Percentiles rank a stretch among this genome's conserved stretches.
These are phyloP conservation scores for Lepilemur ruficaudatus DNA, from an alignment of 2,797 vertebrate species.

Conservation along the genomic window DNA sequence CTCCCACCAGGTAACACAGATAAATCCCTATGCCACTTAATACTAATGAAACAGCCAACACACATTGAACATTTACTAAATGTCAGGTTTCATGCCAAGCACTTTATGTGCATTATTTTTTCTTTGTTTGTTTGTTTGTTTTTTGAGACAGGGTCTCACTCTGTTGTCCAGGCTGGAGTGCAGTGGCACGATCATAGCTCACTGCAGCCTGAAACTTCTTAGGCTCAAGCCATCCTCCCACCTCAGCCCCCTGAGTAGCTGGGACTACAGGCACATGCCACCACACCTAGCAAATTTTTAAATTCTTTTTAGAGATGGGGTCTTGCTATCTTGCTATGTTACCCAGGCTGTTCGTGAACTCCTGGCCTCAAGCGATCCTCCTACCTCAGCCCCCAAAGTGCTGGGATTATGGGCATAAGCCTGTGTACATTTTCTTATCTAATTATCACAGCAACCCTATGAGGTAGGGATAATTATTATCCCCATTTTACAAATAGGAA, in stretches of 20 bases:
- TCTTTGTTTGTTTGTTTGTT: neutral
- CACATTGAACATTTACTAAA: neutral
- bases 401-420: neutral
- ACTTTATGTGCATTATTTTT: neutral
- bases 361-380: neutral
- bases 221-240: neutral
- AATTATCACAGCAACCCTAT: neutral
- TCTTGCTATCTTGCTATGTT: neutral
- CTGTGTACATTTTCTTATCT: neutral
- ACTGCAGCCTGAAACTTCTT: neutral
- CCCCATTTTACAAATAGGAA: slow-evolving; percentile 30
- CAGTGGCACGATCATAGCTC: neutral
- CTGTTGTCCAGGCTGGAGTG: neutral
- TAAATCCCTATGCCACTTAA: neutral
- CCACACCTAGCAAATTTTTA: neutral
- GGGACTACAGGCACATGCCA: neutral
- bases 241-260: neutral
- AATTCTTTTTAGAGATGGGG: neutral
- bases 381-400: neutral
- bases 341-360: neutral
- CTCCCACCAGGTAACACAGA: neutral
- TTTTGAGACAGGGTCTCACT: neutral
- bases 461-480: neutral
- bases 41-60: neutral
- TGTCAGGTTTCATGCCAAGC: neutral